Evolutionary conservation across 2,797 vertebrate species (phyloP).

Genomic region (Eurystomus glaucurus): DNA sequence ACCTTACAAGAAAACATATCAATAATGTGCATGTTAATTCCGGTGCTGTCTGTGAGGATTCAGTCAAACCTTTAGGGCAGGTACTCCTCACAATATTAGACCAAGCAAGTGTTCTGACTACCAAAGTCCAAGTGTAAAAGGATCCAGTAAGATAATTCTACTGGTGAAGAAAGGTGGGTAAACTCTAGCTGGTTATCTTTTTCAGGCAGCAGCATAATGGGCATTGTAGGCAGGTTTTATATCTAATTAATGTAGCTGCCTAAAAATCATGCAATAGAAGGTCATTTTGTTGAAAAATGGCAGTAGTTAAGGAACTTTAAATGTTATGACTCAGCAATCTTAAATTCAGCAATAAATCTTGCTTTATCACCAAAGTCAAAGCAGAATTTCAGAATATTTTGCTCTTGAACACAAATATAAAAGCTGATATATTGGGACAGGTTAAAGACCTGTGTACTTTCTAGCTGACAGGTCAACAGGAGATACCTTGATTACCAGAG

Average conservation of each 20-base stretch:
- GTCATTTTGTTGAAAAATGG: background rate
- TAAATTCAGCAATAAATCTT: background rate
- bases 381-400: background rate
- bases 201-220: background rate
- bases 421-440: background rate
- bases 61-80: background rate
- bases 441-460: background rate
- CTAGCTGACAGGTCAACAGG: background rate
- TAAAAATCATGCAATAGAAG: background rate
- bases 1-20: background rate
- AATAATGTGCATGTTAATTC: background rate
- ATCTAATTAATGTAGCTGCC: background rate
- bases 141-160: background rate
- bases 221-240: background rate
- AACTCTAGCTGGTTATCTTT: background rate
- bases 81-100: background rate
- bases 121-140: background rate
- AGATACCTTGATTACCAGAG: background rate
- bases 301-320: background rate
- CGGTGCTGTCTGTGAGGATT: background rate
- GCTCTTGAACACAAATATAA: background rate
- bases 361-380: background rate
- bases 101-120: background rate
- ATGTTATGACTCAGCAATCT: background rate
- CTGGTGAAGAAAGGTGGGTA: background rate